Conservation (phyloP, 2,888 invertebrate species). For the Hanleya hanleyi region DNA sequence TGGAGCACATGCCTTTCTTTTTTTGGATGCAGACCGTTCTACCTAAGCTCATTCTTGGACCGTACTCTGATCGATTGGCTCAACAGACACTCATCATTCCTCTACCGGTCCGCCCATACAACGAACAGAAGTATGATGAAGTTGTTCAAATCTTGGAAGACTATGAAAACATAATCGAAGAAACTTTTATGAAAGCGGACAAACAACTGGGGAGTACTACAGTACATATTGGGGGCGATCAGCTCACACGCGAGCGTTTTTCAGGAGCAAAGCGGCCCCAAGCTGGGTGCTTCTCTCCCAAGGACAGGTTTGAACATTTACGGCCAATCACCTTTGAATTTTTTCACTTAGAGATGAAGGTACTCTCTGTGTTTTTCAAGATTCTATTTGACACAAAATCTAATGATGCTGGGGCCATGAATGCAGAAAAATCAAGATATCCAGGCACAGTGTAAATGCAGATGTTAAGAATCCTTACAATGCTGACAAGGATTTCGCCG, state of each 20-base stretch:
- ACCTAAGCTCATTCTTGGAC: neutral
- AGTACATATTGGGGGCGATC: neutral
- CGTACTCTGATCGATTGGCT: neutral
- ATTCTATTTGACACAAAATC: neutral
- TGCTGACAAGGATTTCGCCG: neutral
- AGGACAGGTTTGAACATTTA: constrained; percentile 2
- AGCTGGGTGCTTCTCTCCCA: neutral
- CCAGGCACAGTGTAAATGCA: neutral
- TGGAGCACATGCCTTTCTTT: neutral
- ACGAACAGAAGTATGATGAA: neutral
- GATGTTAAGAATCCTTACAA: neutral
- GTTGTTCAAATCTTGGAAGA: neutral
- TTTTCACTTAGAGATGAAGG: neutral
- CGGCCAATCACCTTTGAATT: neutral
- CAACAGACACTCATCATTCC: neutral
- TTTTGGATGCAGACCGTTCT: neutral
- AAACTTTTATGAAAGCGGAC: neutral
- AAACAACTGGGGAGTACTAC: neutral
- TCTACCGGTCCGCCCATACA: neutral
- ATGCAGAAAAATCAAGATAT: neutral
- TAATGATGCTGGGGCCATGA: neutral
- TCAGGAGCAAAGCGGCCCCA: neutral
- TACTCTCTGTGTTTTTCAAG: neutral
- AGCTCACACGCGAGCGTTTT: constrained; percentile 1
- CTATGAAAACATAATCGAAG: neutral